Evolutionary conservation across 2,888 invertebrate genomes (phyloP).

Genomic region (Labia minor): DNA sequence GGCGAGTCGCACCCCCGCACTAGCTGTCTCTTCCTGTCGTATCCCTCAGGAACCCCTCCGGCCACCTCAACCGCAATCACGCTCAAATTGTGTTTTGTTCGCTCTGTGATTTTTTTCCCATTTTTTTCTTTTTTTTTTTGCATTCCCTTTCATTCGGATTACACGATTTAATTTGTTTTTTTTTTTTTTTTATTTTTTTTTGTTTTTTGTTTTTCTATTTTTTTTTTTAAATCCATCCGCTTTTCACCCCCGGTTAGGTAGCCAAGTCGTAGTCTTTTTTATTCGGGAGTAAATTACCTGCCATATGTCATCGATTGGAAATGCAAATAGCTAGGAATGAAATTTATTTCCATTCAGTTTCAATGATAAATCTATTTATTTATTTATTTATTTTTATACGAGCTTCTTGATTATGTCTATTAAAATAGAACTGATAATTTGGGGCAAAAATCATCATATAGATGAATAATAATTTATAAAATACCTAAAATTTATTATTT

Average conservation of each 20-base stretch:
- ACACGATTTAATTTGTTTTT: slow-evolving; percentile 9
- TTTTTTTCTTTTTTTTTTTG: neutral
- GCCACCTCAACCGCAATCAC: slow-evolving; percentile 8
- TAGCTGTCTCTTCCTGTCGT: neutral
- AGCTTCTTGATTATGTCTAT: too few species aligned
- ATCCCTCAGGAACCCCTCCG: neutral
- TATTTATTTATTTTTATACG: neutral
- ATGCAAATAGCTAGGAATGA: neutral
- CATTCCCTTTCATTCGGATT: slow-evolving; percentile 4
- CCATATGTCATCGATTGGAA: neutral
- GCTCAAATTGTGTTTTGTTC: slow-evolving; percentile 13
- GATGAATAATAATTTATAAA: too few species aligned
- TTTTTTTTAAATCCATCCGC: too few species aligned
- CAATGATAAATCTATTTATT: neutral
- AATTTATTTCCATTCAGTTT: neutral
- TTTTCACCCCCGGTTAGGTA: neutral
- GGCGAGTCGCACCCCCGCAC: neutral
- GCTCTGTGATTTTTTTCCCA: neutral
- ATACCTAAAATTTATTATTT: too few species aligned
- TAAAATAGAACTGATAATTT: too few species aligned
- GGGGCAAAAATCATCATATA: too few species aligned
- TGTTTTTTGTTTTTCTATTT: neutral
- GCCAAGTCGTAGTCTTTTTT: neutral
- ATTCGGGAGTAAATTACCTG: slow-evolving; percentile 13
- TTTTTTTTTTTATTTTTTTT: neutral